Conservation (phyloP, 1,140 invertebrate genomes). For the Coelopa frigida region DNA sequence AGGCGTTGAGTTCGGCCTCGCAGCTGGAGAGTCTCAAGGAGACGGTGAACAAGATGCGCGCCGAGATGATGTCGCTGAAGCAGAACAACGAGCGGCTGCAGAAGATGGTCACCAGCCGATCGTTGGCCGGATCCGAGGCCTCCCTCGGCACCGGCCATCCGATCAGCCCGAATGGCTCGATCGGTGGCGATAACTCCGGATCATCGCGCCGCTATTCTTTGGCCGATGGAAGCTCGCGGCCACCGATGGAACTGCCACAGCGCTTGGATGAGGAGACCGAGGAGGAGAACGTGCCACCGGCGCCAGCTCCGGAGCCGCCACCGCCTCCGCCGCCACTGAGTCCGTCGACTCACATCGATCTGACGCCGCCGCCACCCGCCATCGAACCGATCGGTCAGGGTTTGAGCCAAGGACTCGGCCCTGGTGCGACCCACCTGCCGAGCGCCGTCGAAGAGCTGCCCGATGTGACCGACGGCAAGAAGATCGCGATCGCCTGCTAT, state of each 20-base stretch:
- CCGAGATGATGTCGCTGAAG: slow-evolving; percentile 92
- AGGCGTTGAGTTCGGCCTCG: slow-evolving; percentile 92
- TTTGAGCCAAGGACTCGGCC: too few species aligned
- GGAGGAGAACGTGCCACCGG: slow-evolving; percentile 46
- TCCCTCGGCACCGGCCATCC: slow-evolving; percentile 62
- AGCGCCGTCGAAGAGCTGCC: slow-evolving; percentile 57
- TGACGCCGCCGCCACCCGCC: slow-evolving; percentile 41
- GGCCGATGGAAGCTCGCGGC: slow-evolving; percentile 42
- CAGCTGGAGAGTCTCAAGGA: slow-evolving; percentile 94
- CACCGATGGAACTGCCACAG: slow-evolving; percentile 46
- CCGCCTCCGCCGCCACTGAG: slow-evolving; percentile 36
- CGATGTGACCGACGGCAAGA: slow-evolving; percentile 75
- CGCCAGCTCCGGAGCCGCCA: slow-evolving; percentile 43
- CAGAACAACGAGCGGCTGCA: slow-evolving; percentile 95
- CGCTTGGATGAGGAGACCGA: slow-evolving; percentile 48
- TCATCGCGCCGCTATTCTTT: slow-evolving; percentile 43
- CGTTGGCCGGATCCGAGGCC: slow-evolving; percentile 70
- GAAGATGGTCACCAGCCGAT: slow-evolving; percentile 73
- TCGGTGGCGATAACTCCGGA: too few species aligned
- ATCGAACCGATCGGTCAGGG: slow-evolving; percentile 30
- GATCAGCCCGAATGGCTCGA: slow-evolving; percentile 49
- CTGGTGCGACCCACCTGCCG: slow-evolving; percentile 35
- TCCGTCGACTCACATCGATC: slow-evolving; percentile 39
- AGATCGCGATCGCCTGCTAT: slow-evolving; percentile 75
- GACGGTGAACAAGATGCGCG: slow-evolving; percentile 92